These are phyloP conservation scores for Pandemis heparana DNA, from an alignment of 2,888 invertebrate species.

Conservation along the genomic window DNA sequence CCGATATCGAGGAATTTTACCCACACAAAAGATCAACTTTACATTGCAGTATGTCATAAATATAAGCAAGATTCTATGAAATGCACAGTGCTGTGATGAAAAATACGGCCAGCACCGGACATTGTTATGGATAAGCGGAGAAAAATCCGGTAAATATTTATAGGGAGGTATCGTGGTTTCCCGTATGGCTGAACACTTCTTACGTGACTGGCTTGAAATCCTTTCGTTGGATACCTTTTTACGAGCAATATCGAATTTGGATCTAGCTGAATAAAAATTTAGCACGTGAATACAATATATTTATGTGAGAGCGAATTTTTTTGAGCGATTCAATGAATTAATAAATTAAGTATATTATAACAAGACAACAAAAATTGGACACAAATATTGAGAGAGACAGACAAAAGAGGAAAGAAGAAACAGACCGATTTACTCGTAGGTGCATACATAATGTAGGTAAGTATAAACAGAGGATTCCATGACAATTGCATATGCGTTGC, in stretches of 20 bases:
- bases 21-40: constrained; percentile 10
- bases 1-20: neutral
- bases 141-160: constrained; percentile 58
- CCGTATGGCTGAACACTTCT: constrained; percentile 38
- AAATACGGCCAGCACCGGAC: constrained; percentile 56
- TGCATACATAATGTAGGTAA: too few relatives aligned
- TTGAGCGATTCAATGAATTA: neutral
- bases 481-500: too few relatives aligned
- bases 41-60: constrained; percentile 49
- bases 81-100: constrained; percentile 58
- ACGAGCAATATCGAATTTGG: constrained; percentile 26
- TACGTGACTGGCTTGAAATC: constrained; percentile 36
- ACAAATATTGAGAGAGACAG: too few relatives aligned
- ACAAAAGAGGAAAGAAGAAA: too few relatives aligned
- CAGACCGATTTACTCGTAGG: too few relatives aligned
- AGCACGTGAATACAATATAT: neutral
- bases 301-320: neutral
- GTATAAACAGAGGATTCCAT: too few relatives aligned
- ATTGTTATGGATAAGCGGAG: constrained; percentile 59
- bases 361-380: neutral
- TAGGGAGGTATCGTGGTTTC: constrained; percentile 45
- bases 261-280: constrained; percentile 11
- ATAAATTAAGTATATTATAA: neutral
- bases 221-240: constrained; percentile 27
- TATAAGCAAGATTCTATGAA: constrained; percentile 58